A percentile compares a stretch with the other conserved stretches of the same genome.
Evolutionary conservation across 2,113 vertebrate species (phyloP).

Genomic region (Sporophila hypoxantha): DNA sequence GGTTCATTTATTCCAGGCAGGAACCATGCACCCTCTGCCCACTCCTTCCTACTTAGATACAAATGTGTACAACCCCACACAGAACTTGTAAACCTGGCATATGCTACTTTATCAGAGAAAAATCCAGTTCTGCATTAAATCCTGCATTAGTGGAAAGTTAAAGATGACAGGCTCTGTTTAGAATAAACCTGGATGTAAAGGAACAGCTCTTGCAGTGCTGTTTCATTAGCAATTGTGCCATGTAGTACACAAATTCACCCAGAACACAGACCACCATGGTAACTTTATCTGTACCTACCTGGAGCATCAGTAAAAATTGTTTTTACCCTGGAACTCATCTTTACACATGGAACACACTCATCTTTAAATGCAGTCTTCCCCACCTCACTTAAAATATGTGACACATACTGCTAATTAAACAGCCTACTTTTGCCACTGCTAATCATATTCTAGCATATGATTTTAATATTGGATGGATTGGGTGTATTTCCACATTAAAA

Average conservation of each 20-base stretch:
- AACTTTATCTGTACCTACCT: background rate
- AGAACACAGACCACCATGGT: background rate
- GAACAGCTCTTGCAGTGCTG: background rate
- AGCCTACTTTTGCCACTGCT: background rate
- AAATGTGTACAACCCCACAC: conserved; percentile 16
- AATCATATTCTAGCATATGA: background rate
- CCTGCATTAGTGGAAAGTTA: background rate
- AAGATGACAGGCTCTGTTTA: background rate
- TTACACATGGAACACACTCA: background rate
- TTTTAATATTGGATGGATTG: background rate
- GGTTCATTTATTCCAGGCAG: conserved; percentile 32
- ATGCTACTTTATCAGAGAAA: background rate
- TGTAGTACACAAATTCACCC: background rate
- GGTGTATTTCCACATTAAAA: background rate
- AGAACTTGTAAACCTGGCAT: background rate
- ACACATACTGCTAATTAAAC: background rate
- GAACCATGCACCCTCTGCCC: background rate
- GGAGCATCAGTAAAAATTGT: background rate
- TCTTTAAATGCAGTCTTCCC: background rate
- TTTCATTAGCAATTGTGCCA: background rate
- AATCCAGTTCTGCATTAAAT: background rate
- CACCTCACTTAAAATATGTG: background rate
- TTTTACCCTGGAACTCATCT: background rate
- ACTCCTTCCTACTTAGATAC: background rate
- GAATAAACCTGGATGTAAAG: background rate